A percentile compares a stretch with the other conserved stretches of the same genome.
These are phyloP conservation scores for Pseudococcus jackbeardsleyi DNA, from an alignment of 2,888 invertebrate genomes.

Conservation along the genomic window DNA sequence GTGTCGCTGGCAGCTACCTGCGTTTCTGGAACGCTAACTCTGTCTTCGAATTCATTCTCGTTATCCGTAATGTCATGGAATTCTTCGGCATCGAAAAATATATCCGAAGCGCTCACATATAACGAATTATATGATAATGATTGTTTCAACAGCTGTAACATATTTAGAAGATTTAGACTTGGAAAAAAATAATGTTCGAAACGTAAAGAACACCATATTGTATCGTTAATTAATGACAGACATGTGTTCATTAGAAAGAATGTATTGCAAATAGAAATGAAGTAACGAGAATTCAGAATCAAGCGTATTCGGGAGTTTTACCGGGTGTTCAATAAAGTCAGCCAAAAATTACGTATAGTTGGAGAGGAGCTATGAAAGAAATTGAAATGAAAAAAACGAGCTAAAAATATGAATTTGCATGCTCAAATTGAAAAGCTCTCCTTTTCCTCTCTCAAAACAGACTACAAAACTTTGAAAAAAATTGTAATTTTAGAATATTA, in stretches of 20 bases:
- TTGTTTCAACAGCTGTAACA: constrained; percentile 64
- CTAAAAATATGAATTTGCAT: no score
- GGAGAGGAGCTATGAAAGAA: no score
- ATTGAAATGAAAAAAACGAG: no score
- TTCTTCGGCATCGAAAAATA: constrained; percentile 85
- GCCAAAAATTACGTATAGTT: no score
- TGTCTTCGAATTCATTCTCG: constrained; percentile 64
- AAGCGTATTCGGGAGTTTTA: no score
- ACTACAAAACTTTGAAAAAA: no score
- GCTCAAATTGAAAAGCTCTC: no score
- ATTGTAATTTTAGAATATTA: no score
- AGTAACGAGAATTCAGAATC: no score
- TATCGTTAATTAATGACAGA: neutral
- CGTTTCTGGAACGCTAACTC: constrained; percentile 66
- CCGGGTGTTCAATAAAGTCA: no score
- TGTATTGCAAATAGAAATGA: no score
- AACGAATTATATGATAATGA: constrained; percentile 81
- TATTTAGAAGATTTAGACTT: neutral
- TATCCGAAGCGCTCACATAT: constrained; percentile 80
- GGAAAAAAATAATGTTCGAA: neutral
- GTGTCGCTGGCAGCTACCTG: constrained; percentile 72
- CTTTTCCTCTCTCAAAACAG: no score
- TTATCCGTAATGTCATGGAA: constrained; percentile 66
- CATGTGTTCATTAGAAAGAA: neutral
- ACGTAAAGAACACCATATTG: neutral